Conservation (phyloP, 53 echinoderm and acorn worm species). For the Holothuria scabra region DNA sequence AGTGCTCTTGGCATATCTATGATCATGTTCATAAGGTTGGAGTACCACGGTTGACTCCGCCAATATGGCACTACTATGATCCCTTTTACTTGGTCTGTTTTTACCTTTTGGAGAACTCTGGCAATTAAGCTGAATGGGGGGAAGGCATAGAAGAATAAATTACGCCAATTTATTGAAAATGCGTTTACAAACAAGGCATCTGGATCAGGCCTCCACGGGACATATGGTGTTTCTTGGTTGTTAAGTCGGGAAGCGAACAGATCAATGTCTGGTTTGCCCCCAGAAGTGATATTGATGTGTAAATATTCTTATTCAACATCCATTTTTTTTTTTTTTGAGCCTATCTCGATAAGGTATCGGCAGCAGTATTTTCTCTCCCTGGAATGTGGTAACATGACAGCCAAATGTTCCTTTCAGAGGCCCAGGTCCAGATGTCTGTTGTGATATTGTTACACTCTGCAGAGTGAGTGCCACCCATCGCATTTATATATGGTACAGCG, state of each 20-base stretch:
- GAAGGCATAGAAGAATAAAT: conserved; percentile 26
- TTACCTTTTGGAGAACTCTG: not conserved
- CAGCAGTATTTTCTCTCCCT: not conserved
- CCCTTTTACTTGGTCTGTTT: conserved; percentile 19
- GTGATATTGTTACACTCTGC: no score
- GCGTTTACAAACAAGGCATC: conserved; percentile 46
- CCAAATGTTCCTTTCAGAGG: not conserved
- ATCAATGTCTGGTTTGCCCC: not conserved
- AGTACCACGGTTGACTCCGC: conserved; percentile 24
- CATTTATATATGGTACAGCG: no score
- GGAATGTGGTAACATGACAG: not conserved
- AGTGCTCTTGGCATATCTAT: not conserved
- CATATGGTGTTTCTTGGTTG: conserved; percentile 26
- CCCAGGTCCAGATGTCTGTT: not conserved
- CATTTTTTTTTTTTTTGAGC: not conserved
- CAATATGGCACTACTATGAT: conserved; percentile 28
- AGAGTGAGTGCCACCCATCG: no score
- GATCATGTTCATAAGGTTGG: not conserved
- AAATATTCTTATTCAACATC: conserved; percentile 10
- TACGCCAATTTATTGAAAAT: conserved; percentile 39
- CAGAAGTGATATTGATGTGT: not conserved
- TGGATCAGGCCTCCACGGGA: conserved; percentile 52
- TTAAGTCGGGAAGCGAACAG: conserved; percentile 46
- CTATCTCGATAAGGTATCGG: not conserved
- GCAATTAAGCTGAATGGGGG: no score